Conservation (phyloP, 1,140 invertebrate genomes). For the Platyura marginata region DNA sequence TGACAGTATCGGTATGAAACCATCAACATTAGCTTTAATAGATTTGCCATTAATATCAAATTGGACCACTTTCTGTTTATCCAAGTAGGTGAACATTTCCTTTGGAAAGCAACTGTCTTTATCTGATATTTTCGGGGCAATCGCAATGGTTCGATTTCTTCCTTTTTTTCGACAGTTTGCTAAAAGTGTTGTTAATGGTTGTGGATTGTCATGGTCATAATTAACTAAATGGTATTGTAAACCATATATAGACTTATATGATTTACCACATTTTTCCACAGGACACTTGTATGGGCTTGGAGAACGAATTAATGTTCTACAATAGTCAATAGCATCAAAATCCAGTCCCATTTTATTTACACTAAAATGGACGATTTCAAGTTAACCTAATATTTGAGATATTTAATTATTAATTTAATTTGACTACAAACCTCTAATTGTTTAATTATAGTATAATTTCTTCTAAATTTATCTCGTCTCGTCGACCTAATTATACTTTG, state of each 20-base stretch:
- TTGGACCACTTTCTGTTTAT: slow-evolving; percentile 65
- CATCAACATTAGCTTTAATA: slow-evolving; percentile 32
- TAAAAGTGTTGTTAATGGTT: slow-evolving; percentile 24
- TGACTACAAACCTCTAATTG: no score
- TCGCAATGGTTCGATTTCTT: slow-evolving; percentile 19
- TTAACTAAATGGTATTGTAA: slow-evolving; percentile 72
- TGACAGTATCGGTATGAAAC: slow-evolving; percentile 36
- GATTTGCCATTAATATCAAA: slow-evolving; percentile 64
- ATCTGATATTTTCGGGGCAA: slow-evolving; percentile 21
- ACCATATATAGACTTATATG: slow-evolving; percentile 69
- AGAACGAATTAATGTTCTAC: slow-evolving; percentile 56
- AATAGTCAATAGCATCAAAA: slow-evolving; percentile 70
- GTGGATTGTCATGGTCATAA: slow-evolving; percentile 56
- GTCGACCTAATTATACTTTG: no score
- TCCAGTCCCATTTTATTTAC: slow-evolving; percentile 25
- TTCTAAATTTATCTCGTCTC: no score
- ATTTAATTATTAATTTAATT: no score
- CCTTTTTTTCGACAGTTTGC: slow-evolving; percentile 29
- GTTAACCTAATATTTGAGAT: no score
- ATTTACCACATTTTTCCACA: slow-evolving; percentile 59
- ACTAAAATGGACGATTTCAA: no score
- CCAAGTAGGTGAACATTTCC: slow-evolving; percentile 51
- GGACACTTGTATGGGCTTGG: slow-evolving; percentile 74
- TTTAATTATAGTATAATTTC: no score
- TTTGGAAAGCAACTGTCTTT: slow-evolving; percentile 29